A percentile compares a stretch with the other conserved stretches of the same genome.
Conservation (phyloP, 2,888 invertebrate genomes). For the Eupithecia exiguata region DNA sequence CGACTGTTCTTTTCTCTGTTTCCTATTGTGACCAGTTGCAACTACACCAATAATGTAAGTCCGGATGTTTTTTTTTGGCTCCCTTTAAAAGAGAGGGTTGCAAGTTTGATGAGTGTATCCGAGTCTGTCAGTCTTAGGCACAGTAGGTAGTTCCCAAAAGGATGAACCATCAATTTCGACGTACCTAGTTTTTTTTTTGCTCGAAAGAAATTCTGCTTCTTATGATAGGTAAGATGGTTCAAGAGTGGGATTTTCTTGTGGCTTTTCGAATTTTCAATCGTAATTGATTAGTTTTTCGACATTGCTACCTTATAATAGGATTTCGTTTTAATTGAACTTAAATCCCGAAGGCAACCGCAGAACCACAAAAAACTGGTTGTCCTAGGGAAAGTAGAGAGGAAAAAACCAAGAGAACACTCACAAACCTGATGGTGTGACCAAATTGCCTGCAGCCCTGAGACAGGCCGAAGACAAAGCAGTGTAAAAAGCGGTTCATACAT, state of each 20-base stretch:
- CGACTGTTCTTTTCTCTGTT: conserved; percentile 36
- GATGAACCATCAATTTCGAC: neutral
- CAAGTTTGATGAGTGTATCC: neutral
- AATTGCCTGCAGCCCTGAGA: too few species aligned
- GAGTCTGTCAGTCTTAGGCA: neutral
- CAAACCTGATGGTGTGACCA: too few species aligned
- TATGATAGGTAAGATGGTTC: neutral
- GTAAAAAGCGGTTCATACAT: too few species aligned
- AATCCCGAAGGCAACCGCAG: too few species aligned
- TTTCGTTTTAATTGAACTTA: too few species aligned
- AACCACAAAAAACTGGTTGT: neutral
- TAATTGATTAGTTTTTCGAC: too few species aligned
- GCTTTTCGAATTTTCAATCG: too few species aligned
- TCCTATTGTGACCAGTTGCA: conserved; percentile 41
- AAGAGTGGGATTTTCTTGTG: neutral
- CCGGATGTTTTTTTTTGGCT: neutral
- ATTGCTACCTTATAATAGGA: too few species aligned
- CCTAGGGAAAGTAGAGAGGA: neutral
- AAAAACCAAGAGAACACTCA: too few species aligned
- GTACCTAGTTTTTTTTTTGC: neutral
- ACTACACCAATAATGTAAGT: conserved; percentile 44
- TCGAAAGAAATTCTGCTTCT: neutral
- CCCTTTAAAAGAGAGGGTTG: neutral
- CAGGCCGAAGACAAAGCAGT: too few species aligned
- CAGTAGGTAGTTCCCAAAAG: neutral